Percentiles rank a stretch among this genome's conserved stretches.
Evolutionary conservation across 1,140 invertebrate genomes (phyloP).

Genomic region (Trachymyrmex septentrionalis): DNA sequence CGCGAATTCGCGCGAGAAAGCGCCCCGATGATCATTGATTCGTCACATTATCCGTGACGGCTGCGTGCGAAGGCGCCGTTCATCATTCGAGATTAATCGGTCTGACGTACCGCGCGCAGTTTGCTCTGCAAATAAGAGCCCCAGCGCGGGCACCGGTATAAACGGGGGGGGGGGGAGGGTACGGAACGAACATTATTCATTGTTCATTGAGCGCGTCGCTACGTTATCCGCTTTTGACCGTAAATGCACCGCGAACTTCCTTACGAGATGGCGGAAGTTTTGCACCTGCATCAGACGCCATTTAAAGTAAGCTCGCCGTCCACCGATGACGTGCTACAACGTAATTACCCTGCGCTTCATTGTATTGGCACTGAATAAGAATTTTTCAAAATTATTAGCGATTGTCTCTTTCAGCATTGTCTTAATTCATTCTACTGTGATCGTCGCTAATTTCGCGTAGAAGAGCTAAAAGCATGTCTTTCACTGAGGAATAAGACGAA

Average conservation of each 20-base stretch:
- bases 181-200: constrained; percentile 66
- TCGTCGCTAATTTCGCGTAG: background rate
- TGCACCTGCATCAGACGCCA: constrained; percentile 29
- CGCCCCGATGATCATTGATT: constrained; percentile 35
- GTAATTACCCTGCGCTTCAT: constrained; percentile 1
- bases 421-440: background rate
- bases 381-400: background rate
- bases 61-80: constrained; percentile 60
- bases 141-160: constrained; percentile 8
- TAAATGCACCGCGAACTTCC: constrained; percentile 51
- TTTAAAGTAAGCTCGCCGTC: constrained; percentile 25
- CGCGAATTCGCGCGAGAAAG: constrained; percentile 30
- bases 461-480: background rate
- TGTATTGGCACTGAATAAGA: background rate
- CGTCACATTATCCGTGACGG: constrained; percentile 55
- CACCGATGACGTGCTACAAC: constrained; percentile 24
- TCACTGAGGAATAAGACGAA: background rate
- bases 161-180: too few relatives aligned
- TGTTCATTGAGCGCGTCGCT: constrained; percentile 58
- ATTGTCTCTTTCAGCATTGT: background rate
- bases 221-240: constrained; percentile 35
- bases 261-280: constrained; percentile 35
- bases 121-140: constrained; percentile 66
- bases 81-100: constrained; percentile 71
- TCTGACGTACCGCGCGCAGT: constrained; percentile 57